Base-by-base conservation (phyloP, 2,113 vertebrate genomes). In the Gymnobelideus leadbeateri region DNA sequence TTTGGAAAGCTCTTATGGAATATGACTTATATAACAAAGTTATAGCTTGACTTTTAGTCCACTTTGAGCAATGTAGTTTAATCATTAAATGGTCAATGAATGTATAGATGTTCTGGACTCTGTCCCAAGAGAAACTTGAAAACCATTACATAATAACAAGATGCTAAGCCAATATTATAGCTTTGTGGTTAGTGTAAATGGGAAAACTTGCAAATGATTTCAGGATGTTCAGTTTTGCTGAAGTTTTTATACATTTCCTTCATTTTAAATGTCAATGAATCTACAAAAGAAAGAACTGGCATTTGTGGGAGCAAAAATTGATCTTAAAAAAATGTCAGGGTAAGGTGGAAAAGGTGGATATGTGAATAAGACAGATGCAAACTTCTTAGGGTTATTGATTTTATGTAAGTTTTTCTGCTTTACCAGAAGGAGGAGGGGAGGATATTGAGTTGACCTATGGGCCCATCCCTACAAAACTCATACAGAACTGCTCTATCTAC, bases 131-230 rank as follows among this genome's bases (percentile, higher is more conserved):
- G n/a, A 43, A 84, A 19, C 37, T 84, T 84, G n/a, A 84, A 84
- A 84, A n/a, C 68, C 6, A 1, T 84, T 84, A n/a, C n/a, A 8
- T 23, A 84, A 43, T 84, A 91, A 92, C 89, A 93, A 91, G 96
- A 90, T 23, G 8, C 52, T 95, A 91, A 97, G 91, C 94, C 49
- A 97, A 97, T 96, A 95, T 95, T 97, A 96, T 96, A 95, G 94
- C 97, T 97, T 97, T 95, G 94, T 97, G 96, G 97, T 95, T 91
- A 97, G 55, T 92, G 89, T 94, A 68, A 47, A 19, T 95, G 14
- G 47, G 89, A 57, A 89, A 92, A n/a, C 8, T 91, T 51, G 11
- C 31, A 84, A 94, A 89, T 54, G 46, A 43, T 91, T 91, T 31
- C 19, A 77, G 31, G n/a, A 43, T 3, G 0, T n/a, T 68, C 68